A percentile compares a stretch with the other conserved stretches of the same genome.
These are phyloP conservation scores for Odontesthes bonariensis DNA, from an alignment of 2,113 vertebrate species.

Conservation along the genomic window DNA sequence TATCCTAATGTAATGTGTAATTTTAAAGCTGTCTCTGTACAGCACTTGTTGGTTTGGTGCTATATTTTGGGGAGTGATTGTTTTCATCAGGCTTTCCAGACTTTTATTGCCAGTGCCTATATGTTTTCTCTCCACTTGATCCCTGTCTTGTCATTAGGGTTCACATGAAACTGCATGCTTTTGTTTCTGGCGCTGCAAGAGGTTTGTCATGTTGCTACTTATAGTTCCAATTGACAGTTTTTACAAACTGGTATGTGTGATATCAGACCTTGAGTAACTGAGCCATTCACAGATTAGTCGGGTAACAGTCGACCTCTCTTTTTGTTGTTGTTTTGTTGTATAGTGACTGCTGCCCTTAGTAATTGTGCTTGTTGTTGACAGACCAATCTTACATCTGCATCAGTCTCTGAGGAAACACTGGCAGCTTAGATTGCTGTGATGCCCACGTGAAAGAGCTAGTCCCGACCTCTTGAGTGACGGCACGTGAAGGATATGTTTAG, in stretches of 20 bases:
- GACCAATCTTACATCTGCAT: background rate
- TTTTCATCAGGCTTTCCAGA: too few species aligned
- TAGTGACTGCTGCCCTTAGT: background rate
- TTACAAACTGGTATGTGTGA: background rate
- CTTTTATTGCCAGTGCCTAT: too few species aligned
- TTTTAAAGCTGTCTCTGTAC: too few species aligned
- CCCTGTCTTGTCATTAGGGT: too few species aligned
- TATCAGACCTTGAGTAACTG: background rate
- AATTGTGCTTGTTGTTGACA: background rate
- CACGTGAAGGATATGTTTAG: too few species aligned
- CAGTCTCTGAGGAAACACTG: background rate
- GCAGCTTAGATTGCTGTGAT: background rate
- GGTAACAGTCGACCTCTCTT: background rate
- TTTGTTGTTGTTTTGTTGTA: background rate
- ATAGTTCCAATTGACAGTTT: background rate
- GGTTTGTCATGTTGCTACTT: background rate
- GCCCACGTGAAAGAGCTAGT: background rate
- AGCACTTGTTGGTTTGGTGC: too few species aligned
- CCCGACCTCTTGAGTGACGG: too few species aligned
- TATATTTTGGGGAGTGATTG: too few species aligned
- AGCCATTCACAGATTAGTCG: background rate
- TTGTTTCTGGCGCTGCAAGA: background rate
- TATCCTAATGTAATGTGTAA: too few species aligned
- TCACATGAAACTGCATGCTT: background rate
- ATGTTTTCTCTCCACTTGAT: too few species aligned